Base-by-base conservation (phyloP, 1,140 invertebrate genomes). In the Euura saliciscinereae region DNA sequence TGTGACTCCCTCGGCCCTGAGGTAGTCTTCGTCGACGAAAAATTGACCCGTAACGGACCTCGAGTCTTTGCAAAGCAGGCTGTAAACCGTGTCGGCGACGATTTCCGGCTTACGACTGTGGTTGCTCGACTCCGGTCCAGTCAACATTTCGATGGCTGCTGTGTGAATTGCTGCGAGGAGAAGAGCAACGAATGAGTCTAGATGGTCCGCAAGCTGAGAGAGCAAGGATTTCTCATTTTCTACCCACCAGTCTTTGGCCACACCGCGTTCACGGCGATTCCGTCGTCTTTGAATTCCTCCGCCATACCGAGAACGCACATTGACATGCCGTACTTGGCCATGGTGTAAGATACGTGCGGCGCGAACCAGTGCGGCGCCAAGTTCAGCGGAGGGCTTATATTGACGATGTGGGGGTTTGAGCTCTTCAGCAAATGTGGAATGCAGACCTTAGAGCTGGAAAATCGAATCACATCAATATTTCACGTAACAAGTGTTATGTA, bases 311-410 rank as follows among this genome's bases (percentile, higher is more conserved):
- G 88, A 2, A 96, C 97, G 87, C 97, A 99, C 96, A 99, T 97
- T 0, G 97, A 98, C 98, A 99, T 99, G 28, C 98, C 98, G 83
- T 98, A 99, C 81, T 99, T 99, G 2, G 98, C 95, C 92, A 99
- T 99, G 0, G 98, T 99, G 84, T 99, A 99, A 1, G 97, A 97
- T 68, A 98, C 93, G 88, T 99, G 95, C 78, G 94, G 91, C 71
- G 92, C 91, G 84, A 99, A 99, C 98, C 98, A 99, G 77, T 91
- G 88, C 0, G 95, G 91, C 75, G 93, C 91, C 92, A 99, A 91
- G 82, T 94, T 97, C 7, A 99, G 86, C 2, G 98, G 98, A 42
- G 98, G 98, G 73, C 96, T 98, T 7, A 99, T 89, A 84, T 99
- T 99, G 4, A 99, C 89, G 79, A 99, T 99, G 80, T 99, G 98